Conservation (phyloP, 2,888 invertebrate species). For the Cataglyphis rosenhaueri region DNA sequence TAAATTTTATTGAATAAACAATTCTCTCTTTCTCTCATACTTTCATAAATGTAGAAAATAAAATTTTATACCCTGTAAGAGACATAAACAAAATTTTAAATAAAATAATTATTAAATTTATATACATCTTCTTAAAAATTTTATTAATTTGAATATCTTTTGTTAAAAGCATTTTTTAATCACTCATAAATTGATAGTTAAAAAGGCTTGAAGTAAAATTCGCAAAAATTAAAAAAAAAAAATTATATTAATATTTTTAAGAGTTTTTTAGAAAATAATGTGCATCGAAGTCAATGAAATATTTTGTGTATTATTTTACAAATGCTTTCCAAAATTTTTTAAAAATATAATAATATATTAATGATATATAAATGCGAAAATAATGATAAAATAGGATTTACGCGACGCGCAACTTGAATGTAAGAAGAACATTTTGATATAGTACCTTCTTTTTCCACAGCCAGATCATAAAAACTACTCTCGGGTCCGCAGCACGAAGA, state of each 20-base stretch:
- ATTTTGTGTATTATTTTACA: background rate
- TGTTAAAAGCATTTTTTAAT: background rate
- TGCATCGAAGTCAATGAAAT: background rate
- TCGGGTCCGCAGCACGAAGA: slow-evolving; percentile 92
- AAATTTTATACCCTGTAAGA: background rate
- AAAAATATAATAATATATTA: slow-evolving; percentile 5
- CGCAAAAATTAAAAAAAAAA: background rate
- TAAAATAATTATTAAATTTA: background rate
- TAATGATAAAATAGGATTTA: background rate
- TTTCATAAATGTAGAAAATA: background rate
- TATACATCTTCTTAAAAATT: background rate
- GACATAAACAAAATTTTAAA: background rate
- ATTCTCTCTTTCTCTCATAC: background rate
- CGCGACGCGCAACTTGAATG: background rate
- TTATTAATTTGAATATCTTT: background rate
- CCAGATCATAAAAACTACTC: slow-evolving; percentile 88
- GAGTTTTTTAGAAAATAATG: background rate
- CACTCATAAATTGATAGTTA: background rate
- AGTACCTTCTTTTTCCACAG: slow-evolving; percentile 86
- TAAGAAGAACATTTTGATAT: background rate
- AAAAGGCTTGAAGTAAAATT: background rate
- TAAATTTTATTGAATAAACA: background rate
- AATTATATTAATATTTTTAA: background rate
- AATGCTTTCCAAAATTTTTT: background rate
- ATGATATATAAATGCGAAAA: background rate